Percentiles rank a stretch among this genome's conserved stretches.
Evolutionary conservation across 2,113 vertebrate genomes (phyloP).

Genomic region (Clarias gariepinus): DNA sequence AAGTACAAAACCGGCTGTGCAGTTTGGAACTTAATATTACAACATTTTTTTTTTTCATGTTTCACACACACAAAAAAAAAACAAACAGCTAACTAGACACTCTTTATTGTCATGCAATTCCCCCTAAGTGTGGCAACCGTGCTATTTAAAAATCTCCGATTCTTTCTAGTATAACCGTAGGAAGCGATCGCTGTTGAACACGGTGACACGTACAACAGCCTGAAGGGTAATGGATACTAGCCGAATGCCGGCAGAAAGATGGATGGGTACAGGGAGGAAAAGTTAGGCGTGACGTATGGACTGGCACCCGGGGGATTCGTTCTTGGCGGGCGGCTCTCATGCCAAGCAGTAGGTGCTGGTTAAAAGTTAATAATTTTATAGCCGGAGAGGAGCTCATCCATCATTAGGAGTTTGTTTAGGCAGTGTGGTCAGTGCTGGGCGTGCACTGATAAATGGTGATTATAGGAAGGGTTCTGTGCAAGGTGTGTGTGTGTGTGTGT

Average conservation of each 20-base stretch:
- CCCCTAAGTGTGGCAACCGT: background rate
- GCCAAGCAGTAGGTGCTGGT: conserved; percentile 73
- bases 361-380: conserved; percentile 89
- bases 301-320: conserved; percentile 69
- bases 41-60: background rate
- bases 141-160: conserved; percentile 17
- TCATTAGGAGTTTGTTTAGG: conserved; percentile 88
- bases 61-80: background rate
- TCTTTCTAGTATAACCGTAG: background rate
- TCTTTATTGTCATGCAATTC: conserved; percentile 8
- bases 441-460: conserved; percentile 77
- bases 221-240: conserved; percentile 70
- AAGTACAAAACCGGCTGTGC: background rate
- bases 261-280: conserved; percentile 52
- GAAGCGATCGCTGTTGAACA: conserved; percentile 41
- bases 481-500: conserved; percentile 46
- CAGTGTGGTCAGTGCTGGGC: conserved; percentile 76
- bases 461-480: conserved; percentile 46
- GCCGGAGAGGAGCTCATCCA: conserved; percentile 81
- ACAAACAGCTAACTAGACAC: background rate
- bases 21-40: conserved; percentile 28
- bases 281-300: conserved; percentile 66
- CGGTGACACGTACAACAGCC: conserved; percentile 32
- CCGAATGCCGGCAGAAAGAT: conserved; percentile 68
- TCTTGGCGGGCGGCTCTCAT: conserved; percentile 63